phyloP scores from a whole-genome alignment of 2,113 vertebrate genomes.

The Podilymbus podiceps region DNA sequence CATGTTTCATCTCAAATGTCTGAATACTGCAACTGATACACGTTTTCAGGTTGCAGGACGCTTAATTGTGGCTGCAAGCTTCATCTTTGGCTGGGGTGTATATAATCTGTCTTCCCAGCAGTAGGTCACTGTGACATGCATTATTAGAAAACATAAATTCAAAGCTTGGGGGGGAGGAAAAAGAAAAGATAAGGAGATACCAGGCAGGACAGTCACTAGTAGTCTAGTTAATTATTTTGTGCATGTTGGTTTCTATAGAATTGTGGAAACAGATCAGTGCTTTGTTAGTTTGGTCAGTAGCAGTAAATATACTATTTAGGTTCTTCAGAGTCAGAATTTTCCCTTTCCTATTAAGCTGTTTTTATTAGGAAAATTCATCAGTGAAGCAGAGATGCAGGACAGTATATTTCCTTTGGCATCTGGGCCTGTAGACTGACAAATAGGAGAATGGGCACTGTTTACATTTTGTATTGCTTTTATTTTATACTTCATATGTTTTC shows the following conservation, averaged over 20 bases:
- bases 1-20: background rate
- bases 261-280: background rate
- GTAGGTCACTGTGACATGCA: background rate
- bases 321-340: background rate
- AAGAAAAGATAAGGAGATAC: accelerated
- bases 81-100: background rate
- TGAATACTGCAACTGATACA: background rate
- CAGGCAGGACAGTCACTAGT: background rate
- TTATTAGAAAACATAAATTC: background rate
- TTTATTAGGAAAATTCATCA: background rate
- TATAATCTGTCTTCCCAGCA: background rate
- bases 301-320: background rate
- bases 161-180: accelerated
- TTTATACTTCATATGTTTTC: background rate
- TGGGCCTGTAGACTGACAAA: background rate
- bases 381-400: background rate
- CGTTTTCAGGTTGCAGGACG: background rate
- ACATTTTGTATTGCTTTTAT: background rate
- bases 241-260: background rate
- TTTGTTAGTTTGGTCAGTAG: background rate
- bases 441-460: background rate
- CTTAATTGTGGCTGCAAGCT: background rate
- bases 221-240: background rate
- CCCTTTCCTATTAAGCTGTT: background rate
- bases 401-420: background rate